Base-by-base conservation (phyloP, 2,888 invertebrate genomes). In the Dynastes tityus region DNA sequence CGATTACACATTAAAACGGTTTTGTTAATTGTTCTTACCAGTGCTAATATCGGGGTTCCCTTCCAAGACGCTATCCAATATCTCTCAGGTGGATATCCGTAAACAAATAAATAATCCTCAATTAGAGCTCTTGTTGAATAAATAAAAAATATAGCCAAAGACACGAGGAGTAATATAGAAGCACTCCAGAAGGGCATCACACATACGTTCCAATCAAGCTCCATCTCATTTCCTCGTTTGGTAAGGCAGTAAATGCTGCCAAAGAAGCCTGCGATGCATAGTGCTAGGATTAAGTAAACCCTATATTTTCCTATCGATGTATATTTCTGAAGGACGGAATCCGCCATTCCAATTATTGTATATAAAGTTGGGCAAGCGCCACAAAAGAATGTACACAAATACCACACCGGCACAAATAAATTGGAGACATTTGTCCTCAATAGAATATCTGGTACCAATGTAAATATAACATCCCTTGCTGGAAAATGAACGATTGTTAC, bases 11-110 rank as follows among this genome's bases (percentile, higher is more conserved):
- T 37, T 37, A 37, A 5, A 37, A 37, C 22, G 32, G 32, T 37
- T 37, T 37, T 5, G 32, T 37, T 37, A 5, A 37, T 37, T n/a
- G 2, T 8, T 29, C 68, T 74, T 53, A 78, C 78, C 51, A 76
- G 58, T n/a, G 79, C 67, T 58, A 79, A 76, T 27, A 79, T 76
- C 1, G 79, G 79, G 6, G 70, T 70, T 0, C 70, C 45, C 51
- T 76, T 76, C 79, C 79, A 79, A n/a, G 75, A 51, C 2, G 64
- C 61, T 11, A 53, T 70, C 79, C 79, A 79, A 70, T 76, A 79
- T 27, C 63, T 79, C 8, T 79, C 79, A 13, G 79, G 79, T 6
- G 63, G 37, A 11, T 8, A 58, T 6, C 79, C 79, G 22, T 79
- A 79, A 1, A 61, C 76, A 32, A 79, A 79, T 32, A 76, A 6